These are phyloP conservation scores for Cephalopterus ornatus DNA, from an alignment of 2,113 vertebrate species.

Conservation along the genomic window DNA sequence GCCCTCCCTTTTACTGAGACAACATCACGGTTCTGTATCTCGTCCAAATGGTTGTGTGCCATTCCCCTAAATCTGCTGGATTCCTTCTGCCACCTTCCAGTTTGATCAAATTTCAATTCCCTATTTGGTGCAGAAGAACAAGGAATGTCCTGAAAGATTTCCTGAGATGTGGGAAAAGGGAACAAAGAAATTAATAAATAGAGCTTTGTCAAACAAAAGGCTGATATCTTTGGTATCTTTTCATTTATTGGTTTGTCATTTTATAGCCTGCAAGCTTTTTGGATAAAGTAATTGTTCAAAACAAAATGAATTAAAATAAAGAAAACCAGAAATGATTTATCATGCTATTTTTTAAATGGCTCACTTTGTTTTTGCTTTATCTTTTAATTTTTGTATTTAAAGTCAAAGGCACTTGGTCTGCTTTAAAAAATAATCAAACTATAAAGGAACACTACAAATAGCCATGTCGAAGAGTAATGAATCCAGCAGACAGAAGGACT, in stretches of 20 bases:
- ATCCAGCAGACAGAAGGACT: conserved; percentile 18
- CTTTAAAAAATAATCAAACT: conserved; percentile 19
- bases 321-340: background rate
- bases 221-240: background rate
- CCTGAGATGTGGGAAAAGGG: background rate
- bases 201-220: background rate
- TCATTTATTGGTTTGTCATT: background rate
- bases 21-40: background rate
- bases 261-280: background rate
- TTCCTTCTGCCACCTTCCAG: background rate
- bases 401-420: background rate
- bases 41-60: background rate
- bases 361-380: background rate
- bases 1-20: background rate
- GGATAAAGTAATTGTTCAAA: background rate
- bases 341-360: background rate
- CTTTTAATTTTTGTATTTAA: conserved; percentile 13
- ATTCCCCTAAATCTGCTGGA: background rate
- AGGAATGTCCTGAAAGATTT: background rate
- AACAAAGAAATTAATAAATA: background rate
- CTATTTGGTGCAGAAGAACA: background rate
- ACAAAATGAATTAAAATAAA: background rate
- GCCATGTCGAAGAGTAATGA: background rate
- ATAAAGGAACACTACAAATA: background rate
- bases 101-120: background rate